These are phyloP conservation scores for Chelonus insularis DNA, from an alignment of 1,140 invertebrate genomes.

Conservation along the genomic window DNA sequence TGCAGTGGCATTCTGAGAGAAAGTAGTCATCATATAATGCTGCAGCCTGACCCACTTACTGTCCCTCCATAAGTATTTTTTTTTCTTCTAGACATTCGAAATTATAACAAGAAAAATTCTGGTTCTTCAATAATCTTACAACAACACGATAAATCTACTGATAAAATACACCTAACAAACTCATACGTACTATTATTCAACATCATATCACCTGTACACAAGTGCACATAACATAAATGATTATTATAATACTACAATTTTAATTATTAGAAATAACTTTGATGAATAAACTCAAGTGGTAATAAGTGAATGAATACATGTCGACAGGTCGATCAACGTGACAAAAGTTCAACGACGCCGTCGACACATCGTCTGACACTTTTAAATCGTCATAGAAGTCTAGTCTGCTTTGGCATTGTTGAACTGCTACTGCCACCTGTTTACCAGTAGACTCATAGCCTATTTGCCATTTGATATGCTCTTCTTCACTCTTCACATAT, in stretches of 20 bases:
- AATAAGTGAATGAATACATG: conserved; percentile 12
- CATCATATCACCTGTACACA: no score
- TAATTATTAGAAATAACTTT: no score
- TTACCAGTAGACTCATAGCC: conserved; percentile 1
- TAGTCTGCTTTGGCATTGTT: conserved; percentile 21
- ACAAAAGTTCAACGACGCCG: conserved; percentile 5
- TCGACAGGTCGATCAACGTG: not conserved
- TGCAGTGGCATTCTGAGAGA: conserved; percentile 6
- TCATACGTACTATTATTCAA: no score
- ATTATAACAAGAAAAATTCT: not conserved
- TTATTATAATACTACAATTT: no score
- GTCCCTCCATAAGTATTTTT: not conserved
- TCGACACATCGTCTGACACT: not conserved
- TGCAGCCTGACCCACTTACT: conserved; percentile 13
- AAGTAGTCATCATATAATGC: conserved; percentile 5
- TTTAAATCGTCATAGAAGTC: not conserved
- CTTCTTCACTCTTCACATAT: no score
- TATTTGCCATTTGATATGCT: no score
- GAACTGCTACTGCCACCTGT: conserved; percentile 37
- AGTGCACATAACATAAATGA: no score
- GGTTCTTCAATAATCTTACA: no score
- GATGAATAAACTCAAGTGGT: no score
- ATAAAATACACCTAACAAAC: no score
- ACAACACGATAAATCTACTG: no score
- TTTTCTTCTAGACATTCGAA: not conserved